Conservation (phyloP, 2,113 vertebrate species). For the Atrichornis clamosus region DNA sequence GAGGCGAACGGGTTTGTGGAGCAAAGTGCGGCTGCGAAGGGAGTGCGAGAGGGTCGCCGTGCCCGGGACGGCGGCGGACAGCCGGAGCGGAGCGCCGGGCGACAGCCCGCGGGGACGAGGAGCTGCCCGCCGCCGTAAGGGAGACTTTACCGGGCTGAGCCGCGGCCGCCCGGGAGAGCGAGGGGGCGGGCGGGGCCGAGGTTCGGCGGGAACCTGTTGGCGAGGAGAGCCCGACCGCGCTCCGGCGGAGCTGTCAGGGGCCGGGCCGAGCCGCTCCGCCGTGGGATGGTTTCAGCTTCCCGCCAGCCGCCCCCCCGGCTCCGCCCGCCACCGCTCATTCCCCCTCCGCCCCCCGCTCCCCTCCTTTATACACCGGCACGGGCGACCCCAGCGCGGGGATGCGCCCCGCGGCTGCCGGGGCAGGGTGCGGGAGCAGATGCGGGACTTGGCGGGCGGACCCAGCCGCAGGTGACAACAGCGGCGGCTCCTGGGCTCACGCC, state of each 20-base stretch:
- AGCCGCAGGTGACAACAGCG: neutral
- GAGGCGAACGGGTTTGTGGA: neutral
- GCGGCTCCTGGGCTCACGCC: neutral
- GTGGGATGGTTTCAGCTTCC: neutral
- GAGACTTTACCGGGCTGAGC: neutral
- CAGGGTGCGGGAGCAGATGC: neutral
- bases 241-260: neutral
- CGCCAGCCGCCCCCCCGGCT: neutral
- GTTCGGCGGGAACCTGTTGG: neutral
- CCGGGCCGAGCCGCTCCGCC: neutral
- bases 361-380: neutral
- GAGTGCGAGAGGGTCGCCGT: neutral
- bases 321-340: neutral
- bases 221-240: neutral
- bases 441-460: neutral
- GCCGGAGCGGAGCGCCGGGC: neutral
- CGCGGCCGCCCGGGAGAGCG: neutral
- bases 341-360: neutral
- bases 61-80: neutral
- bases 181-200: neutral
- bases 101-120: neutral
- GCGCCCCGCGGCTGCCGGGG: neutral
- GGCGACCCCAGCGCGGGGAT: neutral
- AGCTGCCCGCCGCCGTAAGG: neutral
- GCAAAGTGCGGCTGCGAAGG: neutral